Base-by-base conservation (phyloP, 1,140 invertebrate genomes). In the Platyura marginata region DNA sequence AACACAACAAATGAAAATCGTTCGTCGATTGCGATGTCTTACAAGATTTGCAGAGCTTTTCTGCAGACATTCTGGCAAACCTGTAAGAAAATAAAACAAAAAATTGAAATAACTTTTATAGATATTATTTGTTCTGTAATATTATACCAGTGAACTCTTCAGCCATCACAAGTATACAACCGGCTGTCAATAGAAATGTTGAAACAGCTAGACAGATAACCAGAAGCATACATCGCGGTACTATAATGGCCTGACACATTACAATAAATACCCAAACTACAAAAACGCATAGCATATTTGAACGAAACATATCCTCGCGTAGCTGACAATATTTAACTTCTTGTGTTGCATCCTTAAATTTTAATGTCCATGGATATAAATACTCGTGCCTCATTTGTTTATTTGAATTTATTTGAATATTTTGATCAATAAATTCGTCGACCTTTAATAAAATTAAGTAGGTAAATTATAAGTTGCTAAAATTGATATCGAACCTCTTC, bases 241-340 rank as follows among this genome's bases (percentile, higher is more conserved):
- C 72, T 49, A 89, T 82, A 35, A 85, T 71, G 16, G 72, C 67
- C 53, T 90, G 82, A 44, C 81, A 79, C 21, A 78, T 64, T 13
- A 85, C 77, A 21, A 93, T 86, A 55, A 91, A 86, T 23, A 92
- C 62, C 84, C 90, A 91, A 40, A 93, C 77, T 43, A 91, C 74
- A 53, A 86, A 79, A 49, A 88, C 88, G 62, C 88, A 94, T 49
- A 88, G 72, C 68, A 93, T 83, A 59, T 94, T 93, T 4, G 88
- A 93, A 54, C 86, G 90, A 64, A 92, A 92, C 74, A 91, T 90
- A 50, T 87, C 85, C 62, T 93, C 89, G 44, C 84, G 75, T n/a
- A 91, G 65, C 52, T 84, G 75, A 40, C 78, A 80, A 62, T 91
- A 94, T 43, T 60, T 58, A 13, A 52, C 47, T 48, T 72, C 70